phyloP scores from a whole-genome alignment of 2,888 invertebrate genomes.

The Cistogaster globosa region DNA sequence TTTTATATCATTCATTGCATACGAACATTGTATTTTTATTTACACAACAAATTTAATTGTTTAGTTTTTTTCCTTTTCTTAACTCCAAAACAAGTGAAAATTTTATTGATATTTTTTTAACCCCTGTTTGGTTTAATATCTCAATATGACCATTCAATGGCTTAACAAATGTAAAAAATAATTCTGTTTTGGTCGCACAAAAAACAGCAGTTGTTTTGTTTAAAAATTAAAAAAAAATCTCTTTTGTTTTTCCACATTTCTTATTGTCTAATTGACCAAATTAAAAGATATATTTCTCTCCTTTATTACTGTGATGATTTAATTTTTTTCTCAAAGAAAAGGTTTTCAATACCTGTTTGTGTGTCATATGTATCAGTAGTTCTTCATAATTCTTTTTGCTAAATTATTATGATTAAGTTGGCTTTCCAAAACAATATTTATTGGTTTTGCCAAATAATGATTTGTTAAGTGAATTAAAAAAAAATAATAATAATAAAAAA shows the following conservation, averaged over 20 bases:
- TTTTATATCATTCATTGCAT: constrained; percentile 8
- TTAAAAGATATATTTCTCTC: constrained; percentile 9
- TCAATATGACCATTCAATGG: constrained; percentile 50
- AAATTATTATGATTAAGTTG: constrained; percentile 52
- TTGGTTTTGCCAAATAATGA: constrained; percentile 8
- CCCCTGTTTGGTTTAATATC: constrained; percentile 59
- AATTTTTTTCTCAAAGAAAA: constrained; percentile 31
- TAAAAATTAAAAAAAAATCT: constrained; percentile 20
- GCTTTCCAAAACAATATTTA: background rate
- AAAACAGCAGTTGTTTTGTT: constrained; percentile 33
- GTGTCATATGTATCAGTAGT: background rate
- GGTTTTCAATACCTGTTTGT: constrained; percentile 30
- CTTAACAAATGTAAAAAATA: constrained; percentile 1
- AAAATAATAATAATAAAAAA: background rate
- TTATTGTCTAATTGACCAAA: constrained; percentile 54
- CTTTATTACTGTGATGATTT: constrained; percentile 50
- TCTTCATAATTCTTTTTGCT: constrained; percentile 17
- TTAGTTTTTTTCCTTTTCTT: constrained; percentile 16
- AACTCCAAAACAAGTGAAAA: constrained; percentile 28
- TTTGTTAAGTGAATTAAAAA: background rate
- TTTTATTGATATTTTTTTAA: constrained; percentile 35
- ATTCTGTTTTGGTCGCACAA: constrained; percentile 21
- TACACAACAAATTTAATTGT: constrained; percentile 50
- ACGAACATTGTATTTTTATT: constrained; percentile 25
- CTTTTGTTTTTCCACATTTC: constrained; percentile 35